A percentile compares a stretch with the other conserved stretches of the same genome.
Evolutionary conservation across 2,888 invertebrate genomes (phyloP).

Genomic region (Leucophenga maculata): DNA sequence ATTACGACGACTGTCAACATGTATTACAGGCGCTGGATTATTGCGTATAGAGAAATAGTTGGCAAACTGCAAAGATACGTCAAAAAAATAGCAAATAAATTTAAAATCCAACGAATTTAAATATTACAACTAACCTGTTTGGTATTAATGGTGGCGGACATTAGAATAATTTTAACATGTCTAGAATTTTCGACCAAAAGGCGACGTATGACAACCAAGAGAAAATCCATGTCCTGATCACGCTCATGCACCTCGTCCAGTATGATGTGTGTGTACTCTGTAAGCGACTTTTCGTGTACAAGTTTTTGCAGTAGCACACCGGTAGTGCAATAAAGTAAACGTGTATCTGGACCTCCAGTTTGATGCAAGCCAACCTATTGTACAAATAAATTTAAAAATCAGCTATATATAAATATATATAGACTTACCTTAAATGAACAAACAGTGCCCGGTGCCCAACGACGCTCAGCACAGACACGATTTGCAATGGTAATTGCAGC

Average conservation of each 20-base stretch:
- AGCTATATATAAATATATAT: no score
- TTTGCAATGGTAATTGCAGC: conserved; percentile 92
- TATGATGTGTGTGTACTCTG: conserved; percentile 89
- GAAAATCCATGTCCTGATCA: conserved; percentile 92
- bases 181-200: conserved; percentile 79
- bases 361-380: conserved; percentile 63
- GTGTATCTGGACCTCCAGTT: conserved; percentile 73
- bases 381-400: conserved; percentile 1
- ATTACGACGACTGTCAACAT: conserved; percentile 73
- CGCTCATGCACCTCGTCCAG: conserved; percentile 96
- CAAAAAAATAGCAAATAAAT: not conserved
- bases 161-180: conserved; percentile 83
- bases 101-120: not conserved
- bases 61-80: conserved; percentile 50
- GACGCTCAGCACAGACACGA: conserved; percentile 86
- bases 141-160: conserved; percentile 94
- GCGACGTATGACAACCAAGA: conserved; percentile 86
- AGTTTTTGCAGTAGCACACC: conserved; percentile 87
- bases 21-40: conserved; percentile 76
- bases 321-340: conserved; percentile 90
- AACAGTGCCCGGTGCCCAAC: conserved; percentile 85
- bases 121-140: conserved; percentile 62
- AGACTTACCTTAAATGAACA: conserved; percentile 88
- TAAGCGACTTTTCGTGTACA: conserved; percentile 80
- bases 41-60: conserved; percentile 64